Percentiles rank a stretch among this genome's conserved stretches.
phyloP scores from a whole-genome alignment of 2,113 vertebrate species.

The Datnioides undecimradiatus region DNA sequence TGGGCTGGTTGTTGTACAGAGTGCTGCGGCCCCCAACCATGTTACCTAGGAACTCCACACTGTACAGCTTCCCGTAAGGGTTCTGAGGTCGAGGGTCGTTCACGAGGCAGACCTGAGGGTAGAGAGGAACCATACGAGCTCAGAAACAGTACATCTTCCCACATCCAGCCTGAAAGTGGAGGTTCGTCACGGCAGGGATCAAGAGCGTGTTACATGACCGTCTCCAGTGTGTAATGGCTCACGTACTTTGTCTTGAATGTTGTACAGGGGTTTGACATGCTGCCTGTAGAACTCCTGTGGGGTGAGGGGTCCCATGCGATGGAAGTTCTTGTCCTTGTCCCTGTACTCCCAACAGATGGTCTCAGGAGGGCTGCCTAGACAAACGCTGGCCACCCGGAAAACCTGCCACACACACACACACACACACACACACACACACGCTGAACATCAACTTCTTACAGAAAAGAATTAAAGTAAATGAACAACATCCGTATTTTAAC shows the following conservation, averaged over 20 bases:
- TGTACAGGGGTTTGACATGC: constrained; percentile 95
- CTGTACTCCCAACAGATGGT: constrained; percentile 97
- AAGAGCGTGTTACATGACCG: background rate
- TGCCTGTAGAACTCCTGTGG: constrained; percentile 93
- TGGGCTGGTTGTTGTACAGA: constrained; percentile 95
- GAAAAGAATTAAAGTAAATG: too few relatives aligned
- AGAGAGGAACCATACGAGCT: background rate
- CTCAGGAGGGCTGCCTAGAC: constrained; percentile 94
- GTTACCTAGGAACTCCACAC: constrained; percentile 94
- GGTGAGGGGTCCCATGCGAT: constrained; percentile 91
- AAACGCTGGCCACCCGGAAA: constrained; percentile 93
- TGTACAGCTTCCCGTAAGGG: constrained; percentile 92
- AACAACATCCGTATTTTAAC: background rate
- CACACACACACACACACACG: constrained; percentile 22
- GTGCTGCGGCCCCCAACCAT: constrained; percentile 92
- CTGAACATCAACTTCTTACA: background rate
- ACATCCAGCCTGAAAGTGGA: constrained; percentile 84
- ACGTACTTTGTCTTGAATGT: constrained; percentile 95
- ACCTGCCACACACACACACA: constrained; percentile 83
- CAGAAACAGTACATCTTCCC: constrained; percentile 83
- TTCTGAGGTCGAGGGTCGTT: constrained; percentile 97
- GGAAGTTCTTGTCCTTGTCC: constrained; percentile 97
- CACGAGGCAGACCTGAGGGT: constrained; percentile 92
- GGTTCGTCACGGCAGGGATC: constrained; percentile 68
- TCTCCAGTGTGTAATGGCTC: background rate